Evolutionary conservation across 2,888 invertebrate genomes (phyloP), one percentile per base, ranked within the genome.

Genomic region (Icerya purchasi): DNA sequence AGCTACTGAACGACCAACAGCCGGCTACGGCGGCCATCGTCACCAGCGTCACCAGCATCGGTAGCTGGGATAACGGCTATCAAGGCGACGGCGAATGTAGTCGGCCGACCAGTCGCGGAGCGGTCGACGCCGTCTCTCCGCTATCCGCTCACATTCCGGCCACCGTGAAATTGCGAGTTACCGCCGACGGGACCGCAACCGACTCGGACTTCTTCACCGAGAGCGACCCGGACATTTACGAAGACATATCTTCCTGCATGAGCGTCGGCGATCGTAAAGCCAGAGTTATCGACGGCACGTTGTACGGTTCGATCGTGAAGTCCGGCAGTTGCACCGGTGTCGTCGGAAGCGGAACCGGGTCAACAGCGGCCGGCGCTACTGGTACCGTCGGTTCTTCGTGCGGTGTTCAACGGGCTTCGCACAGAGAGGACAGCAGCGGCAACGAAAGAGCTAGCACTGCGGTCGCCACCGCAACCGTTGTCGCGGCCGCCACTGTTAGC

Each of bases 51-150:
- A 88, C 88, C n/a, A 88, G 89, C 69, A 87, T 88, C 62, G 86
- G 87, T 24, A 92, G 91, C 72, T 76, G 90, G 65, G 92, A 93
- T 71, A 86, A 84, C n/a, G 92, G 93, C 52, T 92, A 91, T 73
- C 91, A 90, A 73, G 91, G 91, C 10, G 88, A 88, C 72, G 88
- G 88, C 3, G 88, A 88, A 74, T 86, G 86, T 80, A 88, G 88
- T 22, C 76, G 88, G 62, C 88, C 88, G 0, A 87, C 84, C 0
- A 88, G 88, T 66, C 78, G 88, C 63, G 83, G 83, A 55, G 83
- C 84, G 49, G 86, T 54, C n/a, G 65, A 65, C 50, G 66, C 65
- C 25, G 24, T 50, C 18, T 66, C 65, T 72, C 75, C 56, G 77
- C 79, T 61, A 74, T 83, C 66, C 75, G 85, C 63, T 81, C 82